Percentiles rank a stretch among this genome's conserved stretches.
These are phyloP conservation scores for Laspeyria flexula DNA, from an alignment of 2,888 invertebrate species.

Conservation along the genomic window DNA sequence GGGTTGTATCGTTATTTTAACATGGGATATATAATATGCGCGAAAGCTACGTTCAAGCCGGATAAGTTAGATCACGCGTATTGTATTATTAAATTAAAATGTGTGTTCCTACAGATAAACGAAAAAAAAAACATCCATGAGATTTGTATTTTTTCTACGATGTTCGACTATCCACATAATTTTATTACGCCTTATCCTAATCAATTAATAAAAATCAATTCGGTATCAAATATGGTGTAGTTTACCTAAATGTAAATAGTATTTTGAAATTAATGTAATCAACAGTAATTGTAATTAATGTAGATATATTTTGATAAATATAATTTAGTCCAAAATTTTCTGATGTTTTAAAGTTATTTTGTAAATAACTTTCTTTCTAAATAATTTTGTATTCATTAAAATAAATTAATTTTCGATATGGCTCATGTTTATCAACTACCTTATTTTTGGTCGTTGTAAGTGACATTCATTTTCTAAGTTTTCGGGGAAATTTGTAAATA, in stretches of 20 bases:
- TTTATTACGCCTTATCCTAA: constrained; percentile 6
- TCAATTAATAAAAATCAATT: constrained; percentile 26
- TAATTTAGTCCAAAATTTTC: constrained; percentile 16
- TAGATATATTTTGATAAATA: constrained; percentile 38
- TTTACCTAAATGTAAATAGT: constrained; percentile 30
- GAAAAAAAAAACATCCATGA: too few relatives aligned
- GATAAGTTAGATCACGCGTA: background rate
- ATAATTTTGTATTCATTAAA: background rate
- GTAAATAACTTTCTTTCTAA: constrained; percentile 33
- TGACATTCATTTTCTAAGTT: too few relatives aligned
- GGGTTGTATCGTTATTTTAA: too few relatives aligned
- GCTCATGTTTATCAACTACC: too few relatives aligned
- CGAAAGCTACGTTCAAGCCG: too few relatives aligned
- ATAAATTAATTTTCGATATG: background rate
- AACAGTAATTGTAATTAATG: constrained; percentile 18
- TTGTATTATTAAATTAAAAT: too few relatives aligned
- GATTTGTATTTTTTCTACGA: constrained; percentile 21
- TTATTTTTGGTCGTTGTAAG: too few relatives aligned
- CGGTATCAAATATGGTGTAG: constrained; percentile 23
- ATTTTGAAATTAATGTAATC: constrained; percentile 31
- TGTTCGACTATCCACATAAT: background rate
- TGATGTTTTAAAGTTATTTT: constrained; percentile 34
- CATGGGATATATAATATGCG: too few relatives aligned
- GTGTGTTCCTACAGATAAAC: too few relatives aligned
- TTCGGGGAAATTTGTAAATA: too few relatives aligned